These are phyloP conservation scores for Chiroxiphia lanceolata DNA, from an alignment of 2,797 vertebrate species.

Conservation along the genomic window DNA sequence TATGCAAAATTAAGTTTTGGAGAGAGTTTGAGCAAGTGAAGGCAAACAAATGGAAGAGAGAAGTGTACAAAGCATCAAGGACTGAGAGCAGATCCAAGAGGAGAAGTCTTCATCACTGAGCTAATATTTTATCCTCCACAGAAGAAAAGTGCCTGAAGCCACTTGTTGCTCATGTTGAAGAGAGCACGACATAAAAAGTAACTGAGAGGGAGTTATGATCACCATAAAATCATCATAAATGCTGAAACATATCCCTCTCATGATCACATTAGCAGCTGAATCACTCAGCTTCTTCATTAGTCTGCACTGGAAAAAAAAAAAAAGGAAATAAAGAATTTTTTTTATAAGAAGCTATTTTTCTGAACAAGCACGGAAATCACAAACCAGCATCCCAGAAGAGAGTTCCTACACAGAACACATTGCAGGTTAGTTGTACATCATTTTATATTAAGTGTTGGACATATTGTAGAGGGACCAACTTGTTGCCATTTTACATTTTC, in stretches of 20 bases:
- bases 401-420: not conserved
- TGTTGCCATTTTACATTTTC: conserved; percentile 37
- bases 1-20: not conserved
- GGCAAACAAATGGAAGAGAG: not conserved
- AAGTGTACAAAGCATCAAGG: not conserved
- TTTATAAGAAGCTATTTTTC: not conserved
- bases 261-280: not conserved
- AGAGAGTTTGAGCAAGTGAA: not conserved
- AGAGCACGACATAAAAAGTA: not conserved
- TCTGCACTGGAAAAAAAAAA: not conserved
- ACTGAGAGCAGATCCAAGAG: not conserved
- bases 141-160: not conserved
- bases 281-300: not conserved
- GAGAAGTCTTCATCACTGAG: not conserved
- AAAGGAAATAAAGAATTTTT: fast-evolving
- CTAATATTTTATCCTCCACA: not conserved
- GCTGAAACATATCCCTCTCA: not conserved
- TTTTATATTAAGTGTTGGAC: conserved; percentile 40
- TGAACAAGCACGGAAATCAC: not conserved
- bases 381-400: not conserved
- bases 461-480: not conserved
- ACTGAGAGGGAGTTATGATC: not conserved
- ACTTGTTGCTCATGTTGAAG: not conserved
- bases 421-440: conserved; percentile 51
- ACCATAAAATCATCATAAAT: not conserved